Evolutionary conservation across 2,888 invertebrate genomes (phyloP), one percentile per base, ranked within the genome.

Genomic region (Rhabditophanes sp.): DNA sequence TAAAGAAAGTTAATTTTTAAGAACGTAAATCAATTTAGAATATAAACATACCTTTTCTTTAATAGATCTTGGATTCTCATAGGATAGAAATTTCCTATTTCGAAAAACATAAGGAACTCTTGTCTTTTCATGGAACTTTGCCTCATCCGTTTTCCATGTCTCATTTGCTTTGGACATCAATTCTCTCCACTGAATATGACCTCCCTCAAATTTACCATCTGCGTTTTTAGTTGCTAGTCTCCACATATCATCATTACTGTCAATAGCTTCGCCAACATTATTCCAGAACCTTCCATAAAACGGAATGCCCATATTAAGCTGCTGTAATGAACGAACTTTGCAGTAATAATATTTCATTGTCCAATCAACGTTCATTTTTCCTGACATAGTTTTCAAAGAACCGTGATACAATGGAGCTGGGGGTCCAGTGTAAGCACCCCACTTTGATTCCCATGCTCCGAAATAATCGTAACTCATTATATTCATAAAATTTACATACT

Each of bases 401-500:
- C 54, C 56, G 25, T 56, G 58, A 25, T 50, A 47, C 1, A 64
- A 39, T 4, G 64, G 64, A 0, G 64, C 64, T 3, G 57, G 56
- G 2, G 64, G 64, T 3, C 64, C 63, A 1, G 63, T 61, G 35
- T 49, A 59, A 2, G 57, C 56, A 18, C 63, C 60, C 58, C 59
- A 58, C 23, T 58, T 54, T 14, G 46, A 47, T 11, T 46, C 39
- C 60, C 61, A 61, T 1, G 61, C 56, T 5, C 61, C 63, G 37
- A 56, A 62, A 40, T 56, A 65, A 36, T 64, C 64, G 32, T 63
- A 65, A 7, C 54, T 51, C 60, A 65, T 59, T 5, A 63, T 52
- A 27, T 64, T 65, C 11, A 63, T 56, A 39, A 55, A 64, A 36
- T 65, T 60, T 8, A 44, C 54, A 31, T 56, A 45, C 21, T 54